Evolutionary conservation across 2,888 invertebrate species (phyloP).

Genomic region (Mactromeris polynyma): DNA sequence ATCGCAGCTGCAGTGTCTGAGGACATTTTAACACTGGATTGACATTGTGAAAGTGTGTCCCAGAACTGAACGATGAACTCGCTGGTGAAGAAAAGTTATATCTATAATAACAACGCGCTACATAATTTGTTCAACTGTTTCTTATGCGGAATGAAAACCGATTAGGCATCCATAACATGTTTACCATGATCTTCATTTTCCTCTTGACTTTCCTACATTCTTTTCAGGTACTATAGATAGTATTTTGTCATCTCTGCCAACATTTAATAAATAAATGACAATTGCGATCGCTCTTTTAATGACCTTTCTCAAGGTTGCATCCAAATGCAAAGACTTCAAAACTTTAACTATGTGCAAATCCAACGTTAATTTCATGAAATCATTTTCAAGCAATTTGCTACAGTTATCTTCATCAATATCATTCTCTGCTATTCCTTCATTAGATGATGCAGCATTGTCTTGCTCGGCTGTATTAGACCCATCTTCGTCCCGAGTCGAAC

Average conservation of each 20-base stretch:
- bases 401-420: neutral
- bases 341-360: neutral
- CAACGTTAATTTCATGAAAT: neutral
- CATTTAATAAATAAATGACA: slow-evolving; percentile 45
- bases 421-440: neutral
- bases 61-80: too few relatives aligned
- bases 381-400: too few relatives aligned
- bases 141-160: too few relatives aligned
- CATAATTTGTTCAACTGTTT: too few relatives aligned
- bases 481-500: neutral
- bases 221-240: slow-evolving; percentile 3
- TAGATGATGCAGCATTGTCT: neutral
- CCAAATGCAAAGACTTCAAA: slow-evolving; percentile 13
- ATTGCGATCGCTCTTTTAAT: slow-evolving; percentile 23
- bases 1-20: too few relatives aligned
- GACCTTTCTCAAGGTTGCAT: slow-evolving; percentile 33
- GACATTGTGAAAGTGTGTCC: too few relatives aligned
- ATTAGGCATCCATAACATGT: too few relatives aligned
- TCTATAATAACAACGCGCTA: too few relatives aligned
- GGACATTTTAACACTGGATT: too few relatives aligned
- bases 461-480: neutral
- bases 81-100: too few relatives aligned
- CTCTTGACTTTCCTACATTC: neutral
- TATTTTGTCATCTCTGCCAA: slow-evolving; percentile 20
- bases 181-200: too few relatives aligned